These are phyloP conservation scores for Chymomyza procnemis DNA, from an alignment of 2,888 invertebrate species.

Conservation along the genomic window DNA sequence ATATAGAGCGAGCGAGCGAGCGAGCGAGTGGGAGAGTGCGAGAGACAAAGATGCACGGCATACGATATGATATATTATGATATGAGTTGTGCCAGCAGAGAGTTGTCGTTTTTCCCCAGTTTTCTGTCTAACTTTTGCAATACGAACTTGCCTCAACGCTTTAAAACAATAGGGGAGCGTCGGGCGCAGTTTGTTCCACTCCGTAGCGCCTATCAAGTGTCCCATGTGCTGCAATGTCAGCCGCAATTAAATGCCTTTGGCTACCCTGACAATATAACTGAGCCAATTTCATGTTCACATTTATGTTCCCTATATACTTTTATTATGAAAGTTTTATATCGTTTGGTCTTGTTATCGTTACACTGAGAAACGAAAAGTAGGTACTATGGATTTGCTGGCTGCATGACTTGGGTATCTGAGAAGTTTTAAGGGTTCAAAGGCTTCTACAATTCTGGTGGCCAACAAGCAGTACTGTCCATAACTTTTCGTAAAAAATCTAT, in stretches of 20 bases:
- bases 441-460: too few relatives aligned
- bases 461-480: too few relatives aligned
- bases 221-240: neutral
- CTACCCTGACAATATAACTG: neutral
- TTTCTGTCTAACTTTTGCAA: neutral
- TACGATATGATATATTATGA: neutral
- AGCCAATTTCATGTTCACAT: neutral
- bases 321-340: conserved; percentile 46
- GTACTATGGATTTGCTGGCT: too few relatives aligned
- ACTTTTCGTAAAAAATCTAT: too few relatives aligned
- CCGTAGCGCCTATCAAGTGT: neutral
- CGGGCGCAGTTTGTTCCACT: neutral
- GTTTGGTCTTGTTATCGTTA: neutral
- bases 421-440: too few relatives aligned
- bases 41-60: too few relatives aligned
- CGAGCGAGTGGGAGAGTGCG: too few relatives aligned
- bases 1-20: too few relatives aligned
- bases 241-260: neutral
- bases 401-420: too few relatives aligned
- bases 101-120: neutral
- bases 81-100: neutral
- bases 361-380: neutral
- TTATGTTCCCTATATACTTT: conserved; percentile 42
- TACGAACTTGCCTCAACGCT: neutral
- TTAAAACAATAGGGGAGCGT: neutral